Base-by-base conservation (phyloP, 30 jellyfish, hydroid and myxozoan genomes). In the Hydractinia symbiolongicarpus region DNA sequence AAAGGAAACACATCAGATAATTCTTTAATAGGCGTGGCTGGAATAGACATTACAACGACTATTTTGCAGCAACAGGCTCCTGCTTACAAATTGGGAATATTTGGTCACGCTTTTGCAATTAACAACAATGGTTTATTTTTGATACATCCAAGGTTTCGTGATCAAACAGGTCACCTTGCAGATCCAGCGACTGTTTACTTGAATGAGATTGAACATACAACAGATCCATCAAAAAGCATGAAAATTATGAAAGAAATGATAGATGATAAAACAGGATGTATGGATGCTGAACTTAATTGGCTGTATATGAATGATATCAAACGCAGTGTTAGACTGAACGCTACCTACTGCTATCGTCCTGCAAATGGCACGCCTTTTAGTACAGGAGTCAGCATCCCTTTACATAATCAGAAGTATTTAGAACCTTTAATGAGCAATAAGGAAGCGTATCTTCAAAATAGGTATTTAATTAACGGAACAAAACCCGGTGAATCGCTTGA, bases 121-220 rank as follows among this genome's bases (percentile, higher is more conserved):
- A 71, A 71, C 54, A 71, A 71, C n/a, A 71, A 71, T 20, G 80
- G 80, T 13, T 71, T 71, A 58, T 71, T 71, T 55, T 40, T 75
- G 17, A 21, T 55, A 9, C 75, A 75, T 53, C 75, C 75, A 17
- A 53, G 55, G 19, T 75, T 51, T 50, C 50, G 51, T 3, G 73
- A 51, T 50, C 78, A 82, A 81, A 15, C 79, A n/a, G 96, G 96
- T 8, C 83, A 88, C 66, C 77, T 88, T 52, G 89, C 93, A 4
- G 69, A 85, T 8, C 96, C 96, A 8, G 82, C 96, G 13, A 88
- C 86, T 69, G 96, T 88, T 4, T 88, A 82, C 53, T 86, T 88
- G 21, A 89, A 88, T 61, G 96, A 88, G 51, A 58, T 71, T 71
- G 95, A 81, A 60, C 82, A 68, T 16, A 72, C 86, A 50, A 15